Conservation (phyloP, 2,797 vertebrate genomes). For the Clarias pachynema region DNA sequence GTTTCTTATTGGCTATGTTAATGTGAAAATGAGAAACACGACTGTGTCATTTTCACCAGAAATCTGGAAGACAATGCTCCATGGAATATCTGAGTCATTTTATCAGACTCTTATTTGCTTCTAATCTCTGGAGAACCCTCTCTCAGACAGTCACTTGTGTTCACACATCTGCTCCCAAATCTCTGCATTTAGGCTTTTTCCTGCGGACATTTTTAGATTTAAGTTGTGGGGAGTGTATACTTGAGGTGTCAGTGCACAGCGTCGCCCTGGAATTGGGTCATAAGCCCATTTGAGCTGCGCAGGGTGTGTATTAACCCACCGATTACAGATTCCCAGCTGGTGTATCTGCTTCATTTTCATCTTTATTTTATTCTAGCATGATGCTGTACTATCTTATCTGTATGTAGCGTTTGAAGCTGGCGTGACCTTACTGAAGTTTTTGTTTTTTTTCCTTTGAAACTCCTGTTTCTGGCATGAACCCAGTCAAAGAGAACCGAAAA, state of each 20-base stretch:
- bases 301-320: background rate
- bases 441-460: slow-evolving; percentile 15
- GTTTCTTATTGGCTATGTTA: background rate
- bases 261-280: background rate
- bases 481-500: slow-evolving; percentile 19
- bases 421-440: slow-evolving; percentile 15
- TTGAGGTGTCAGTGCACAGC: background rate
- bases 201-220: slow-evolving; percentile 14
- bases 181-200: background rate
- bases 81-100: background rate
- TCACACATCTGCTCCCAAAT: background rate
- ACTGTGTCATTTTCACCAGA: background rate
- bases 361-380: background rate
- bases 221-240: slow-evolving; percentile 2
- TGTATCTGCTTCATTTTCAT: background rate
- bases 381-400: background rate
- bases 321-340: slow-evolving; percentile 19
- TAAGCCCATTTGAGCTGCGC: background rate
- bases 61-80: background rate
- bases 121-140: background rate
- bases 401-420: slow-evolving; percentile 43
- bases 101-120: background rate
- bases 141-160: background rate
- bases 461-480: background rate
- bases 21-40: background rate